Percentiles rank a stretch among this genome's conserved stretches.
Evolutionary conservation across 2,113 vertebrate species (phyloP).

Genomic region (Ophiodon elongatus): DNA sequence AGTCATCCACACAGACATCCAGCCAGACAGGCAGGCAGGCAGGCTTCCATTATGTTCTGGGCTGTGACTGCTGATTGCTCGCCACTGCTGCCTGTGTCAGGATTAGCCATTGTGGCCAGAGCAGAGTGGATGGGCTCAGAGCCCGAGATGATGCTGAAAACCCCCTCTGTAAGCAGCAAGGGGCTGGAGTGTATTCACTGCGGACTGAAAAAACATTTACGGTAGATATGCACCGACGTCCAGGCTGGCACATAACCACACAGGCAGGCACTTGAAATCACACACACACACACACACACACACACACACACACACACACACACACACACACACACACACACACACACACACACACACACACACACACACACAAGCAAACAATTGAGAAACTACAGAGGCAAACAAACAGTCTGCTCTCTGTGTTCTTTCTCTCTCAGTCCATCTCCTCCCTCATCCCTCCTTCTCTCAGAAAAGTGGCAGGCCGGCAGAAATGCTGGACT

Average conservation of each 20-base stretch:
- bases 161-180: conserved; percentile 53
- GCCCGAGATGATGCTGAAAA: conserved; percentile 58
- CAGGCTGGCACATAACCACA: conserved; percentile 22
- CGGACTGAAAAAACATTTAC: conserved; percentile 62
- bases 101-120: conserved; percentile 69
- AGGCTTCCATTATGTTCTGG: conserved; percentile 66
- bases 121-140: conserved; percentile 61
- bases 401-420: conserved; percentile 25
- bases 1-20: conserved; percentile 52
- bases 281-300: conserved; percentile 1
- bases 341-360: neutral
- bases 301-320: neutral
- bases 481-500: conserved; percentile 45
- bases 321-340: conserved; percentile 1
- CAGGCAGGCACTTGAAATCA: conserved; percentile 29
- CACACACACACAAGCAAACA: conserved; percentile 8
- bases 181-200: conserved; percentile 55
- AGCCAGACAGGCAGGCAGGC: conserved; percentile 53
- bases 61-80: conserved; percentile 62
- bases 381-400: conserved; percentile 16
- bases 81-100: conserved; percentile 62
- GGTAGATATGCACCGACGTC: conserved; percentile 32
- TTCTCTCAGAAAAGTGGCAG: conserved; percentile 28
- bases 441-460: conserved; percentile 25
- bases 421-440: conserved; percentile 6